Percentiles rank a stretch among this genome's conserved stretches.
These are phyloP conservation scores for Aporophyla nigra DNA, from an alignment of 2,888 invertebrate species.

Conservation along the genomic window DNA sequence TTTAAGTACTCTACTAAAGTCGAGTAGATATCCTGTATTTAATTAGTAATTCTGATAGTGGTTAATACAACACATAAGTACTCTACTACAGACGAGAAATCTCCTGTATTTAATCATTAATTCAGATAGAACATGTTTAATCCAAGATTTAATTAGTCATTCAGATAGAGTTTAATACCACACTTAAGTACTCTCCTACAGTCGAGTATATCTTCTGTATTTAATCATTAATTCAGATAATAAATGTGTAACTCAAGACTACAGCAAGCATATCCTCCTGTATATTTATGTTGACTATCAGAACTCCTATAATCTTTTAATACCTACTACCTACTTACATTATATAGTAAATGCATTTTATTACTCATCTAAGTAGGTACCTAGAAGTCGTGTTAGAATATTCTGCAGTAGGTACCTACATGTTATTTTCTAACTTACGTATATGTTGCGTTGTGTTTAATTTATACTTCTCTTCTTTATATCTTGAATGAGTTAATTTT, in stretches of 20 bases:
- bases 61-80: too few relatives aligned
- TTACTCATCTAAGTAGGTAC: background rate
- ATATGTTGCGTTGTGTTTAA: slow-evolving; percentile 19
- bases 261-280: slow-evolving; percentile 23
- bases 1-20: too few relatives aligned
- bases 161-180: background rate
- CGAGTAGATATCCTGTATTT: too few relatives aligned
- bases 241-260: slow-evolving; percentile 1
- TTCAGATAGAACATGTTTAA: too few relatives aligned
- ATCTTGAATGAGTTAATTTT: slow-evolving; percentile 14
- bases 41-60: too few relatives aligned
- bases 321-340: background rate
- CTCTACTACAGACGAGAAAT: too few relatives aligned
- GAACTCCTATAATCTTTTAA: slow-evolving; percentile 11
- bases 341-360: background rate
- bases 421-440: slow-evolving; percentile 2
- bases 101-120: too few relatives aligned
- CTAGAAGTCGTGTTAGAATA: background rate
- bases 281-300: slow-evolving; percentile 49
- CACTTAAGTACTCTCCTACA: slow-evolving; percentile 2
- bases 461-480: slow-evolving; percentile 12
- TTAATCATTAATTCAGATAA: slow-evolving; percentile 14
- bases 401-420: slow-evolving; percentile 9
- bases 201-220: slow-evolving; percentile 1
- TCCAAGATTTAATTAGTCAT: background rate